Evolutionary conservation across 2,888 invertebrate species (phyloP), one percentile per base, ranked within the genome.

Genomic region (Tetheella fluctuosa): DNA sequence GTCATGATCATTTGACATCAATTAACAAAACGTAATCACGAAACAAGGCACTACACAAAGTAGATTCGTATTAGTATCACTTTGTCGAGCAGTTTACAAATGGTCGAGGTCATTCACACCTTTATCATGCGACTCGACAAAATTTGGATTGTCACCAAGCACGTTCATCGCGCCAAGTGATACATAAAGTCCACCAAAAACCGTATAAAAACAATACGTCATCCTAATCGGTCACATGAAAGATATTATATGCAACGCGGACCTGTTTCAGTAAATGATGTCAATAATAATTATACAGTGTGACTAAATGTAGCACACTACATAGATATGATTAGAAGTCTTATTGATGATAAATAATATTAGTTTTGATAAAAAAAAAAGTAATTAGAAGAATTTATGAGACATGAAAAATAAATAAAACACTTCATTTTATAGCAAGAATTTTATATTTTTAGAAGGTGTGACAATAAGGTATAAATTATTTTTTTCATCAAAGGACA

Each of bases 81-180:
- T 81, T 81, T 80, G 76, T 75, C 69, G 64, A 67, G 65, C 66
- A 83, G 80, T 84, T 82, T 82, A 80, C 80, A 62, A 73, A 74
- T 73, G 64, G 59, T 64, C 59, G 77, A 82, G 89, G 87, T 89
- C 87, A 68, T 88, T 90, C 81, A 88, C 89, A 83, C 80, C 72
- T 83, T 85, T 88, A 89, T 90, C 89, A 79, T 67, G 65, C 74
- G 63, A 75, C 62, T 81, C 69, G 69, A 73, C 77, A 80, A 79
- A 81, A 76, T 71, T 78, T 65, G 65, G 66, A 72, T 60, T 68
- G 73, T 75, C 72, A 70, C 68, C 68, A 65, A 57, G 65, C 67
- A 62, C 69, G 62, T 60, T 53, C 42, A n/a, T 20, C 17, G 48
- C 56, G 54, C 68, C 57, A 59, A 48, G 48, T 48, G 66, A 59